A percentile compares a stretch with the other conserved stretches of the same genome.
Conservation (phyloP, 2,113 vertebrate species). For the Heterocephalus glaber region DNA sequence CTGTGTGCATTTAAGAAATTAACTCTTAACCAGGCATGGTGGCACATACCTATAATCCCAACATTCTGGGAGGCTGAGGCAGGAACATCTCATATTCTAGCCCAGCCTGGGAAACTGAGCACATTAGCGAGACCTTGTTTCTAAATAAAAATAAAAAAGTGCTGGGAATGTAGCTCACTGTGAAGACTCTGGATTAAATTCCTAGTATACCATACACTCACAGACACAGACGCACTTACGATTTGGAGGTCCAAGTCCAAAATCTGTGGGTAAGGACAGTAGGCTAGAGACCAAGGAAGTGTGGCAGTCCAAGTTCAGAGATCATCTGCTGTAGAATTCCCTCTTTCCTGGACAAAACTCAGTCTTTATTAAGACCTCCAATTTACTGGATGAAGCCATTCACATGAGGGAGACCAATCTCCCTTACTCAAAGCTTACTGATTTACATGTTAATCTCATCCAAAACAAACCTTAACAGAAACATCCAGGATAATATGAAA, state of each 20-base stretch:
- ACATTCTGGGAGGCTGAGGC: neutral
- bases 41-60: neutral
- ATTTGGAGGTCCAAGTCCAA: neutral
- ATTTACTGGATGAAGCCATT: neutral
- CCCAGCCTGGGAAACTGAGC: neutral
- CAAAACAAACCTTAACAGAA: neutral
- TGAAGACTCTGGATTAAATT: neutral
- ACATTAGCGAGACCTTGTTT: neutral
- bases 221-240: neutral
- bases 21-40: neutral
- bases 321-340: neutral
- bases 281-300: neutral
- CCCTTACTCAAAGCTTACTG: neutral
- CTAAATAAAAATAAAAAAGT: neutral
- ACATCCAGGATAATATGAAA: neutral
- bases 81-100: neutral
- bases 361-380: neutral
- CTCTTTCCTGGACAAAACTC: neutral
- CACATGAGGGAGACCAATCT: neutral
- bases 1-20: neutral
- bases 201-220: neutral
- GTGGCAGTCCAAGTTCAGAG: neutral
- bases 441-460: neutral
- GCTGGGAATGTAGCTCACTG: neutral
- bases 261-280: neutral